Base-by-base conservation (phyloP, 92 coral and sea anemone genomes). In the Scolanthus callimorphus region DNA sequence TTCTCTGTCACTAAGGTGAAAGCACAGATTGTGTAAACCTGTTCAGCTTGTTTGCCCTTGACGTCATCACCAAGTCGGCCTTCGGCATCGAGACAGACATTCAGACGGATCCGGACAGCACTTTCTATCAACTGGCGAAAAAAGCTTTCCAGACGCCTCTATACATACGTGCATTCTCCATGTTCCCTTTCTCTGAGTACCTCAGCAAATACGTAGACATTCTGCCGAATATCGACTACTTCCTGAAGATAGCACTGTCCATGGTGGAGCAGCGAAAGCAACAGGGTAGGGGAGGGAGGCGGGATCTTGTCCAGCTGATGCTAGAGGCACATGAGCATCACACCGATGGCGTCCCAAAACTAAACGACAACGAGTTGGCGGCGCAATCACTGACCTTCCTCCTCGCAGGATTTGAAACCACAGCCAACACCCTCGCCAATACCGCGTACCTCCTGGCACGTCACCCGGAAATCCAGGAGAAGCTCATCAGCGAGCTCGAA, bases 401-500 rank as follows among this genome's bases (percentile, higher is more conserved):
- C 51, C 54, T 82, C 12, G 95, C 85, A 10, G 95, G 89, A 12
- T 75, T 76, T 21, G 95, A 82, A 21, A 86, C 95, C n/a, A 67
- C 95, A 6, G 83, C 85, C 2, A 64, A 65, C 2, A 68, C 95
- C 8, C 22, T 86, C 30, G 65, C 89, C n/a, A 51, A 59, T 15
- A 57, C 69, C 29, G 95, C 95, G 0, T 73, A 77, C 49, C 48
- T 54, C 22, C 69, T 86, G 20, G 89, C 89, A 3, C 63, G 60
- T 4, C 47, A 76, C 51, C 85, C 89, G 1, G 89, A 71, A 2
- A 44, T 82, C 10, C 89, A 86, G 52, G 76, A 86, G 1, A 82
- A 59, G 38, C 79, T 86, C 4, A 55, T 66, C 25, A 49, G 50
- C 15, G 95, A 86, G 48, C 67, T 86, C 44, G 82, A 68, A 44